These are phyloP conservation scores for Limonius californicus DNA, from an alignment of 1,140 invertebrate genomes.

Conservation along the genomic window DNA sequence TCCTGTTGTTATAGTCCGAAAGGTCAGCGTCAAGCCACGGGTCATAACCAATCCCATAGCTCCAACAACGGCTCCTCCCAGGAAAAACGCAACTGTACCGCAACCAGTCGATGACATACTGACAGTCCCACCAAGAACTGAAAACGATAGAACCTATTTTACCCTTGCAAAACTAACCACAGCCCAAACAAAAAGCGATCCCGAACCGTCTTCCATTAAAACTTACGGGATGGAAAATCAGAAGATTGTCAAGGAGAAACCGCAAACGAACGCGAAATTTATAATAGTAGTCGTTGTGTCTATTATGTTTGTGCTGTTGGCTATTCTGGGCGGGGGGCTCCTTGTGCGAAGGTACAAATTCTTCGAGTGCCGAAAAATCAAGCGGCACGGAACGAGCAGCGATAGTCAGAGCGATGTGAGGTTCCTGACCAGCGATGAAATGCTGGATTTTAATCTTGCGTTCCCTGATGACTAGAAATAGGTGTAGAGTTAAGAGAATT, in stretches of 20 bases:
- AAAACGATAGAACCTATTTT: no score
- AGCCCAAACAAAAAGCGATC: no score
- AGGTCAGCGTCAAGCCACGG: no score
- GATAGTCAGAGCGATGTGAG: slow-evolving; percentile 52
- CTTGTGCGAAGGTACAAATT: not conserved
- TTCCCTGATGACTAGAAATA: slow-evolving; percentile 37
- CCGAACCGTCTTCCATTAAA: no score
- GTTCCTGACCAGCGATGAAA: slow-evolving; percentile 54
- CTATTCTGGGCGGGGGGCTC: not conserved
- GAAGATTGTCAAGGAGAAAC: not conserved
- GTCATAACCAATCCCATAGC: no score
- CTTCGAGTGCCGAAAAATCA: not conserved
- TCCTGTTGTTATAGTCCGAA: no score
- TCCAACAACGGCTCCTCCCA: no score
- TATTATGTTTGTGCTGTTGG: not conserved
- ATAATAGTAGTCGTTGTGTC: not conserved
- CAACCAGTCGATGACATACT: no score
- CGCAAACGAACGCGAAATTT: not conserved
- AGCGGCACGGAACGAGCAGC: slow-evolving; percentile 23
- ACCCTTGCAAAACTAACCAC: no score
- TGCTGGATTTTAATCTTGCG: slow-evolving; percentile 53
- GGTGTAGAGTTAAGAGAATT: no score
- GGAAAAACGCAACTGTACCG: not conserved
- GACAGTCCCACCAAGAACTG: no score
- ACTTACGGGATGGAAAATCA: no score